Evolutionary conservation across 2,888 invertebrate genomes (phyloP).

Genomic region (Tholera decimalis): DNA sequence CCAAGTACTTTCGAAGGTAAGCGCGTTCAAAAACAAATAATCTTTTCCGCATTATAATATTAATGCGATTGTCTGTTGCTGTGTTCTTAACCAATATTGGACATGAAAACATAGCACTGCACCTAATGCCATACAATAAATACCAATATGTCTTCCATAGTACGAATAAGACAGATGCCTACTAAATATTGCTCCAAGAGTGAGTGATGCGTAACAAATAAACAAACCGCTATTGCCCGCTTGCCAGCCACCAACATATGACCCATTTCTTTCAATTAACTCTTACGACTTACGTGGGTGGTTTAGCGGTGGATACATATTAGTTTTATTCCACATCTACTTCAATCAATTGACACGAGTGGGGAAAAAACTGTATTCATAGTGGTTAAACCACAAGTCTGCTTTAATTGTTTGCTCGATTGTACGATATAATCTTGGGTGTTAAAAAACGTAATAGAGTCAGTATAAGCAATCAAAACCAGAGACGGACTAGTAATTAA

Average conservation of each 20-base stretch:
- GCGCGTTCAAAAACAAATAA: no score
- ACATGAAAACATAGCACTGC: background rate
- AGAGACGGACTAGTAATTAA: no score
- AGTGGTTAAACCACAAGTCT: slow-evolving; percentile 10
- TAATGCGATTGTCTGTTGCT: no score
- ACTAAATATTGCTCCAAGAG: slow-evolving; percentile 26
- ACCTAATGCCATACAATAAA: slow-evolving; percentile 31
- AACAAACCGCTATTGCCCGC: slow-evolving; percentile 28
- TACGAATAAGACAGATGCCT: slow-evolving; percentile 12
- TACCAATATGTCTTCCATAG: slow-evolving; percentile 20
- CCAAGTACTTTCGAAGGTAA: no score
- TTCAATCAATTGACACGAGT: slow-evolving; percentile 57
- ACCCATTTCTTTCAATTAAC: slow-evolving; percentile 67
- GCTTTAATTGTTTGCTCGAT: slow-evolving; percentile 15
- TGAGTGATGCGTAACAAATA: slow-evolving; percentile 58
- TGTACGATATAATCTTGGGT: slow-evolving; percentile 3
- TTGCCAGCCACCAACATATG: slow-evolving; percentile 50
- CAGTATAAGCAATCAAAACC: no score
- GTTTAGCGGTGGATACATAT: slow-evolving; percentile 56
- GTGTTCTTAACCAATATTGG: background rate
- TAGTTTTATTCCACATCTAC: slow-evolving; percentile 63
- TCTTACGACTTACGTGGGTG: slow-evolving; percentile 62
- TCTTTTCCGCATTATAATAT: no score
- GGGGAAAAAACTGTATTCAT: slow-evolving; percentile 37
- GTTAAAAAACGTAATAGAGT: slow-evolving; percentile 9